Percentiles rank a stretch among this genome's conserved stretches.
Evolutionary conservation across 2,797 vertebrate genomes (phyloP).

Genomic region (Chloroceryle amazona): DNA sequence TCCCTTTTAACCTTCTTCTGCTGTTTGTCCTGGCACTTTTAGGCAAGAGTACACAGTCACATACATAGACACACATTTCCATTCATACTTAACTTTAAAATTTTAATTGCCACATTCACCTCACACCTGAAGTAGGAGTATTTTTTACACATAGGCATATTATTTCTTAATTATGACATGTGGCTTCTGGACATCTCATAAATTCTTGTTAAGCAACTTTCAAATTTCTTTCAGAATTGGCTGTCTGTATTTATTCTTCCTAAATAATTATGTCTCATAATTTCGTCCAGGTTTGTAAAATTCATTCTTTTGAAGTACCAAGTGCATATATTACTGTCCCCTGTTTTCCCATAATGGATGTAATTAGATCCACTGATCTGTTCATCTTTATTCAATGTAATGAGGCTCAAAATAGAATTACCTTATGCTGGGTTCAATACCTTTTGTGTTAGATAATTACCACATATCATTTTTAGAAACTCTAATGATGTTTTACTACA

Average conservation of each 20-base stretch:
- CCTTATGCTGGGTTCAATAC: slow-evolving; percentile 6
- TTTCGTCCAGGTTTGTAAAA: slow-evolving; percentile 20
- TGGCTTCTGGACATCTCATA: background rate
- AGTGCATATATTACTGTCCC: background rate
- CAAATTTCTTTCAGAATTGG: background rate
- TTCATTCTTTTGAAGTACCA: background rate
- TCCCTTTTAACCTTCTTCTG: background rate
- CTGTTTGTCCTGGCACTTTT: background rate
- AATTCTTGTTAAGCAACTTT: slow-evolving; percentile 30
- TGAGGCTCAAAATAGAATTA: slow-evolving; percentile 28
- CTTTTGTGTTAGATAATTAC: slow-evolving; percentile 45
- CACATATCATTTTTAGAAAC: slow-evolving; percentile 21
- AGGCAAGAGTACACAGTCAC: background rate
- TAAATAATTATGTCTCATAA: background rate
- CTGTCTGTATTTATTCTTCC: slow-evolving; percentile 27
- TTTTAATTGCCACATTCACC: background rate
- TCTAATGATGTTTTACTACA: slow-evolving; percentile 13
- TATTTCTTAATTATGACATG: background rate
- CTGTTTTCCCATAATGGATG: slow-evolving; percentile 4
- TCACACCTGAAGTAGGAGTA: background rate
- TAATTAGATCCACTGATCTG: slow-evolving; percentile 27
- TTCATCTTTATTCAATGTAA: slow-evolving; percentile 2
- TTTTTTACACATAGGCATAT: background rate
- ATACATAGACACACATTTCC: background rate
- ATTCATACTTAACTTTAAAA: background rate